A percentile compares a stretch with the other conserved stretches of the same genome.
Conservation (phyloP, 2,888 invertebrate species). For the Agapetus fuscipes region DNA sequence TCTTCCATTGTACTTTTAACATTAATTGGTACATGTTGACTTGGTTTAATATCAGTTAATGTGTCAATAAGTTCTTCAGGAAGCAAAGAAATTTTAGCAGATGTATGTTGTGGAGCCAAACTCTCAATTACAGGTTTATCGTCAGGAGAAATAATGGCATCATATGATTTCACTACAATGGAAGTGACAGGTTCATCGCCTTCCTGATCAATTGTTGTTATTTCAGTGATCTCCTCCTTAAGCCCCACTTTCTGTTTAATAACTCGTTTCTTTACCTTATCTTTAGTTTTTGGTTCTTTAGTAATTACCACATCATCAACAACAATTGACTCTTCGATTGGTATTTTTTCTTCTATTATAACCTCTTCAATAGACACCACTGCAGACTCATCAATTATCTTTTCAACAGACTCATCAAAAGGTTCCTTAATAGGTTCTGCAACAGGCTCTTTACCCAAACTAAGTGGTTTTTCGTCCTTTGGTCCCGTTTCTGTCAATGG, state of each 20-base stretch:
- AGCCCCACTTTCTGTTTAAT: slow-evolving; percentile 33
- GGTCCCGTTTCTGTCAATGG: slow-evolving; percentile 22
- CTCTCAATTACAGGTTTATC: too few species aligned
- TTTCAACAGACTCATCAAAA: too few species aligned
- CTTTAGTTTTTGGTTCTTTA: slow-evolving; percentile 7
- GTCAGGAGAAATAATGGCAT: too few species aligned
- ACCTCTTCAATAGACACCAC: too few species aligned
- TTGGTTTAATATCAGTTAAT: slow-evolving; percentile 9
- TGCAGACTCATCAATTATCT: too few species aligned
- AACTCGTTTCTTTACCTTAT: slow-evolving; percentile 26
- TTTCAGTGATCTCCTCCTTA: slow-evolving; percentile 34
- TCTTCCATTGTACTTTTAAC: slow-evolving; percentile 15
- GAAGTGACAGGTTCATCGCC: slow-evolving; percentile 29
- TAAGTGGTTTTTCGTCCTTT: slow-evolving; percentile 4
- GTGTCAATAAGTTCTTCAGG: slow-evolving; percentile 12
- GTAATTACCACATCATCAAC: too few species aligned
- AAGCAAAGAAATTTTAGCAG: too few species aligned
- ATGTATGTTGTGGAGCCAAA: too few species aligned
- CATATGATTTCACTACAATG: slow-evolving; percentile 24
- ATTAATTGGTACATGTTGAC: slow-evolving; percentile 10
- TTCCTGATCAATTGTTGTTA: slow-evolving; percentile 32
- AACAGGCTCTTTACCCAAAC: slow-evolving; percentile 1
- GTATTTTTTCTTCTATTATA: slow-evolving; percentile 4
- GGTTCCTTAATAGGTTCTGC: too few species aligned
- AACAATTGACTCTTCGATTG: slow-evolving; percentile 1